These are phyloP conservation scores for Sitta europaea DNA, from an alignment of 2,113 vertebrate genomes.

Conservation along the genomic window DNA sequence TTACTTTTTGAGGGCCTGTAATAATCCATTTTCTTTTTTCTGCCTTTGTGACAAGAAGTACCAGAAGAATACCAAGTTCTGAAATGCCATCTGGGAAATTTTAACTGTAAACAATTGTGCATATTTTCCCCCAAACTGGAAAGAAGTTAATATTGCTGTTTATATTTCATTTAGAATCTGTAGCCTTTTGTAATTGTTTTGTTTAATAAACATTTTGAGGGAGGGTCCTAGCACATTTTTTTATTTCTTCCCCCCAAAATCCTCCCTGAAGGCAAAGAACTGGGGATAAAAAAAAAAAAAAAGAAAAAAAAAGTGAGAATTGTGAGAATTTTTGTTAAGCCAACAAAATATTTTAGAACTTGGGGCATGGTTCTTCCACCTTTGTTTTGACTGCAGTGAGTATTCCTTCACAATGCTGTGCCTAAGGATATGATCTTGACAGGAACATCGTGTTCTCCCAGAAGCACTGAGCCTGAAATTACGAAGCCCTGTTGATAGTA, in stretches of 20 bases:
- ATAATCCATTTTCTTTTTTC: not conserved
- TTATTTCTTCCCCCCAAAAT: not conserved
- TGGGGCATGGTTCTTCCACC: not conserved
- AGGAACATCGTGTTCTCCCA: not conserved
- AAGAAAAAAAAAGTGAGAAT: not conserved
- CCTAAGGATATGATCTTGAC: not conserved
- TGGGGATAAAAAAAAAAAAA: fast-evolving
- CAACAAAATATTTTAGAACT: not conserved
- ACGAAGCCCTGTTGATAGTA: not conserved
- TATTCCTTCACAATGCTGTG: not conserved
- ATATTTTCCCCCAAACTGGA: not conserved
- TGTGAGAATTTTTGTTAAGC: not conserved
- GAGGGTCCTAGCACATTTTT: not conserved
- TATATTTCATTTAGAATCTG: slow-evolving; percentile 9
- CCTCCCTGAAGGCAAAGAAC: not conserved
- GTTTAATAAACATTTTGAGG: not conserved
- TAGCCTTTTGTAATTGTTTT: slow-evolving; percentile 12
- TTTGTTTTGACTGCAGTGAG: not conserved
- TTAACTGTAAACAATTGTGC: slow-evolving; percentile 6
- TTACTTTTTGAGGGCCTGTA: not conserved
- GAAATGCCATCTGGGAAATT: slow-evolving; percentile 35
- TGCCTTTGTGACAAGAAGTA: not conserved
- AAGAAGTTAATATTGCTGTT: slow-evolving; percentile 10
- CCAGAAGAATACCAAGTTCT: not conserved
- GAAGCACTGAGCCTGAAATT: not conserved